Evolutionary conservation across 2,797 vertebrate genomes (phyloP), one percentile per base, ranked within the genome.

Genomic region (Phoxinus dragarum): DNA sequence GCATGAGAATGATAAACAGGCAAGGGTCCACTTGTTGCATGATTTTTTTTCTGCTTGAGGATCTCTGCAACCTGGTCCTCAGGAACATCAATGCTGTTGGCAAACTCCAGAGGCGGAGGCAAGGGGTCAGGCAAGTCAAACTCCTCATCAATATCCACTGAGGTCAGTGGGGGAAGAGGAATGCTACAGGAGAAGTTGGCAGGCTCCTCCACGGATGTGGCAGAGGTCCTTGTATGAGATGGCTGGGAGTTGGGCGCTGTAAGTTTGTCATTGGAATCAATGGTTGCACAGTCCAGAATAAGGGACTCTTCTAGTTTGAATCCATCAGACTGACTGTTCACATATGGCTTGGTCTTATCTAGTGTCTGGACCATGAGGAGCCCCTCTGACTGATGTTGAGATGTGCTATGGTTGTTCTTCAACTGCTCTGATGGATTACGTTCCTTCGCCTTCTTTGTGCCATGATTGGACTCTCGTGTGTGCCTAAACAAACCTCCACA

Each of bases 31-130:
- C 69, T 83, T 52, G 81, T 27, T 7, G 90, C 54, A 54, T 94
- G 95, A 0, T 92, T 96, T 92, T 92, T 96, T 83, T 96, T 96
- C 86, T 96, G 97, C 42, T 95, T 96, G 54, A 95, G 88, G 93
- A 96, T 93, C 88, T 98, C 97, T 3, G 93, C 95, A 44, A 96
- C 91, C 19, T 97, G 97, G 84, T 99, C 97, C 0, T 99, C 98
- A 0, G 98, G 96, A 83, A 98, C 97, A 91, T 99, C 98, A 75
- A 99, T 97, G 90, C 98, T 99, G 91, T 99, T 99, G 61, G 98
- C 98, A 11, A 99, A 99, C 92, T 99, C 98, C 86, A 99, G 93
- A 1, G 98, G 98, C 14, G 98, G 98, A 1, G 98, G 98, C 44
- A 99, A 94, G 1, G 98, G 98, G 91, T 99, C 98, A 1, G 97